Evolutionary conservation across 2,888 invertebrate genomes (phyloP), one percentile per base, ranked within the genome.

Genomic region (Ormyrus pomaceus): DNA sequence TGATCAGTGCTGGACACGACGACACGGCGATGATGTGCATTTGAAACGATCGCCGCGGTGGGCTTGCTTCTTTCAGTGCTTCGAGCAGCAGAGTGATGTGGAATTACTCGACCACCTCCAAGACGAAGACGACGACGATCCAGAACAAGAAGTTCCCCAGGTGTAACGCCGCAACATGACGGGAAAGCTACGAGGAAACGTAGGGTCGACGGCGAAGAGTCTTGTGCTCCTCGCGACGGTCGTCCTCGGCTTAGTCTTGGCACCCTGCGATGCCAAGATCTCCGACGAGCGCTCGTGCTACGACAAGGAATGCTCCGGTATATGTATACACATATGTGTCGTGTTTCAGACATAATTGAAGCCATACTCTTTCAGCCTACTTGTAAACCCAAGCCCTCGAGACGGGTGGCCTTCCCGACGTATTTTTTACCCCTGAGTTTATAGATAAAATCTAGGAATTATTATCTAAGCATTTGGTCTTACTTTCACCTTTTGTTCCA

Each of bases 281-380:
- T 94, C 95, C 76, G 93, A 95, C 88, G 93, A 94, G 91, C 93
- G 95, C 87, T 91, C 93, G 87, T 96, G 96, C 92, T 94, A 92
- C 85, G 94, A 96, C 91, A 91, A 92, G 89, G 91, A 93, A 88
- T 96, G 96, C 91, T 92, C 92, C 91, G 93, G 96, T 96, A 84
- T 92, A 95, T 62, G 45, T 34, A n/a, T 11, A 45, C 6, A 46
- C 6, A 19, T 58, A 10, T 11, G 13, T 45, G 13, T 34, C 13
- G 55, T 51, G 34, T 10, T 5, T 10, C 11, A 58, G 7, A n/a
- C 48, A 19, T 71, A 78, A 73, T 83, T 88, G 88, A 89, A 89
- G 88, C 88, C 87, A 87, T 89, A 88, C 87, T 87, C 4, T 34
- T 34, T 88, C 87, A 84, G 79, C 82, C 83, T 76, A 79, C 65